Conservation (phyloP, 2,888 invertebrate genomes). For the Mythimna albipuncta region DNA sequence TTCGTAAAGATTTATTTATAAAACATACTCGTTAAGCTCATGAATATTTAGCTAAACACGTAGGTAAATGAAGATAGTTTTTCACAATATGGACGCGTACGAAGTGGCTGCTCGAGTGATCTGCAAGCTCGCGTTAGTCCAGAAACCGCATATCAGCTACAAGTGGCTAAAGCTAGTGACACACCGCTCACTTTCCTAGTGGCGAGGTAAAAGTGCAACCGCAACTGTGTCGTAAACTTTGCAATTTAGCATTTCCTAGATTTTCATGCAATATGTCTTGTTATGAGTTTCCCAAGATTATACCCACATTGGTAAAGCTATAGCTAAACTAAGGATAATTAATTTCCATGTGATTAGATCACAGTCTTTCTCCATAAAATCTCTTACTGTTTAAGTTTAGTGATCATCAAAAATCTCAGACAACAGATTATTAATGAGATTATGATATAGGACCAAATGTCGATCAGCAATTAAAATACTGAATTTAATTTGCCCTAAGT, state of each 20-base stretch:
- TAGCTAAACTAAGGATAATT: not conserved
- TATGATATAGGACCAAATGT: not conserved
- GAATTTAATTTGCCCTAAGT: not conserved
- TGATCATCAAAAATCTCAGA: not conserved
- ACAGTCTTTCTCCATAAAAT: too few relatives aligned
- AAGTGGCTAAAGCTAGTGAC: constrained; percentile 80
- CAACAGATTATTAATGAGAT: too few relatives aligned
- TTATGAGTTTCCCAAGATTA: not conserved
- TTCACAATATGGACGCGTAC: constrained; percentile 34
- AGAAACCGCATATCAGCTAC: constrained; percentile 81
- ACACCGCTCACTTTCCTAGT: constrained; percentile 76
- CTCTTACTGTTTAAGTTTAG: not conserved
- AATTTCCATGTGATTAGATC: not conserved
- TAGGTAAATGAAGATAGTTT: constrained; percentile 25
- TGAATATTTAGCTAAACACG: constrained; percentile 16
- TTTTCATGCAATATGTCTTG: constrained; percentile 56
- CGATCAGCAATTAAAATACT: not conserved
- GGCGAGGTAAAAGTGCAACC: constrained; percentile 80
- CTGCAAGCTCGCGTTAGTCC: constrained; percentile 56
- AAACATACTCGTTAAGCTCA: constrained; percentile 9
- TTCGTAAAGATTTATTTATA: constrained; percentile 5
- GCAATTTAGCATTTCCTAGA: constrained; percentile 68
- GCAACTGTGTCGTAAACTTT: constrained; percentile 70
- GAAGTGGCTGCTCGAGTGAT: constrained; percentile 54
- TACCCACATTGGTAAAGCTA: too few relatives aligned